A percentile compares a stretch with the other conserved stretches of the same genome.
Conservation (phyloP, 2,888 invertebrate species). For the Macaria notata region DNA sequence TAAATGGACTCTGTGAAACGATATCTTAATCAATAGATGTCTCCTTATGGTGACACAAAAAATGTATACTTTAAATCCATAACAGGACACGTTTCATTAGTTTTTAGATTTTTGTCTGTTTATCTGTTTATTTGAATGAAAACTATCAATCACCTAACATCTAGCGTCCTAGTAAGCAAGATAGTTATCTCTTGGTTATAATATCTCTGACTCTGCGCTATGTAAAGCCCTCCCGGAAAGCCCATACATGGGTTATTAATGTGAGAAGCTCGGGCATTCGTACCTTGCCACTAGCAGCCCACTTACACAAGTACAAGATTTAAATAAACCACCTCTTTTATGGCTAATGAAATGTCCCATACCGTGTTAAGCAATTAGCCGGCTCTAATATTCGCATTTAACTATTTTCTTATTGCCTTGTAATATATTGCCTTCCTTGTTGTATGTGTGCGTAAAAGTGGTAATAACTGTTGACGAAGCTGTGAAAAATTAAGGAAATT, state of each 20-base stretch:
- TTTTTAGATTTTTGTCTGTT: too few relatives aligned
- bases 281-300: constrained; percentile 18
- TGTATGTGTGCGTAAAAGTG: too few relatives aligned
- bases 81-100: too few relatives aligned
- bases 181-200: too few relatives aligned
- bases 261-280: constrained; percentile 33
- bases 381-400: not conserved
- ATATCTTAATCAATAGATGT: too few relatives aligned
- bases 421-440: not conserved
- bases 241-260: constrained; percentile 37
- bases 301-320: constrained; percentile 9
- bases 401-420: not conserved
- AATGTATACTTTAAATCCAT: too few relatives aligned
- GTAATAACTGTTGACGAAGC: too few relatives aligned
- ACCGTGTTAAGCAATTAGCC: constrained; percentile 8
- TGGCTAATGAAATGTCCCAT: constrained; percentile 6
- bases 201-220: constrained; percentile 11
- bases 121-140: too few relatives aligned
- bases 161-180: too few relatives aligned
- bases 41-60: too few relatives aligned
- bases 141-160: too few relatives aligned
- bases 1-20: constrained; percentile 26
- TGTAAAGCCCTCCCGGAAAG: constrained; percentile 31
- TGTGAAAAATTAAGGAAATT: too few relatives aligned
- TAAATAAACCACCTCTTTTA: constrained; percentile 13